phyloP scores from a whole-genome alignment of 2,888 invertebrate species.

The Meghimatium bilineatum region DNA sequence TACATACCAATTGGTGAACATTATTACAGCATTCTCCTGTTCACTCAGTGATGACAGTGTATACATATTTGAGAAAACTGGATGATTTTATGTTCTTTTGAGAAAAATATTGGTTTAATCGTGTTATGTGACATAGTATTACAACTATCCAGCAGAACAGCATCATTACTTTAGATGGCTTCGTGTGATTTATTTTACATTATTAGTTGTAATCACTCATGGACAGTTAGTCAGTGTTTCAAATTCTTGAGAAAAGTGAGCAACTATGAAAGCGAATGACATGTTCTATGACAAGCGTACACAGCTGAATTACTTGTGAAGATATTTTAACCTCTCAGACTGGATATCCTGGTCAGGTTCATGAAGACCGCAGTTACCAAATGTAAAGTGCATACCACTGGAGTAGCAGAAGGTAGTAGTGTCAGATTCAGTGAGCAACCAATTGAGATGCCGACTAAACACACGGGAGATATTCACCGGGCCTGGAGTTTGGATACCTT shows the following conservation, averaged over 20 bases:
- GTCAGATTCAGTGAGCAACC: background rate
- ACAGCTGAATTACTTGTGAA: background rate
- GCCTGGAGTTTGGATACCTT: slow-evolving; percentile 20
- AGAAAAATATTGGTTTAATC: no score
- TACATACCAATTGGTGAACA: no score
- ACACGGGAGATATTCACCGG: slow-evolving; percentile 1
- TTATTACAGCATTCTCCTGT: no score
- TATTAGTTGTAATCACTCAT: background rate
- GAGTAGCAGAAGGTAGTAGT: no score
- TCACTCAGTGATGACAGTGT: no score
- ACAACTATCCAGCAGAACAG: no score
- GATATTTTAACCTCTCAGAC: background rate
- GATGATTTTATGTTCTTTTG: no score
- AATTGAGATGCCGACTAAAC: background rate
- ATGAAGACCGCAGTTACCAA: slow-evolving; percentile 18
- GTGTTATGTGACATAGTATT: no score
- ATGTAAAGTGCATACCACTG: background rate
- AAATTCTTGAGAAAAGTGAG: slow-evolving; percentile 1
- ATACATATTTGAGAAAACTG: no score
- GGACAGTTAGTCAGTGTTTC: background rate
- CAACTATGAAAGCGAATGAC: background rate
- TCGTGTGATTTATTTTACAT: background rate
- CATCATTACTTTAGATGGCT: no score
- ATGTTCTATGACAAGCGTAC: background rate
- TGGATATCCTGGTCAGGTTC: background rate